Evolutionary conservation across 2,888 invertebrate species (phyloP), one percentile per base, ranked within the genome.

Genomic region (Meandrusa payeni): DNA sequence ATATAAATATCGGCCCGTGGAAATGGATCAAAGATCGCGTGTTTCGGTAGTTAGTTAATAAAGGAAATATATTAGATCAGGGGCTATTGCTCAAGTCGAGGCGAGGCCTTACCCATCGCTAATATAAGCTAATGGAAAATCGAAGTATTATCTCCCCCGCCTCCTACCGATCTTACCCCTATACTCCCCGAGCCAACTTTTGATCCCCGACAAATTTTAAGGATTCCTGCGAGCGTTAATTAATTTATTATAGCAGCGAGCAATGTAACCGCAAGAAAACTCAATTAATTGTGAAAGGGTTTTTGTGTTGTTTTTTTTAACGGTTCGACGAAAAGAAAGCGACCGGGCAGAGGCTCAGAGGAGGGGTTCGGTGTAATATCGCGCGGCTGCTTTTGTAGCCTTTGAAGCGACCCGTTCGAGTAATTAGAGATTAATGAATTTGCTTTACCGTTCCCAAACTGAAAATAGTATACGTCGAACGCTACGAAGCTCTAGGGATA

Each of bases 201-300:
- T 85, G 85, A 83, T 85, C 76, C 80, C 76, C 78, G 69, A 76
- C 80, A 75, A 86, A 85, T 85, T 85, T 85, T 83, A 79, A 82
- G 77, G 81, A 83, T 83, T 85, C 82, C 78, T 85, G 69, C 66
- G 68, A 83, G 82, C 86, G 82, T 81, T 86, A 85, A 86, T 87
- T 85, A 86, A 86, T 87, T 86, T 83, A 85, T 83, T 85, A 82
- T 82, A 83, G 76, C 76, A 83, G 76, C 76, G 64, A 69, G 65
- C 76, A 73, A 79, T 82, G 82, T 85, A 78, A 78, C 85, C 81
- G 73, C 85, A 85, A 85, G 85, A 85, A 86, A 86, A 87, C 85
- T 86, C 87, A 87, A 86, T 87, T 87, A 86, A 87, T 86, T 85
- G 85, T 87, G 82, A 87, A 87, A 87, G 86, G 86, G 87, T 85